A percentile compares a stretch with the other conserved stretches of the same genome.
Evolutionary conservation across 2,888 invertebrate genomes (phyloP).

Genomic region (Malthinus flaveolus): DNA sequence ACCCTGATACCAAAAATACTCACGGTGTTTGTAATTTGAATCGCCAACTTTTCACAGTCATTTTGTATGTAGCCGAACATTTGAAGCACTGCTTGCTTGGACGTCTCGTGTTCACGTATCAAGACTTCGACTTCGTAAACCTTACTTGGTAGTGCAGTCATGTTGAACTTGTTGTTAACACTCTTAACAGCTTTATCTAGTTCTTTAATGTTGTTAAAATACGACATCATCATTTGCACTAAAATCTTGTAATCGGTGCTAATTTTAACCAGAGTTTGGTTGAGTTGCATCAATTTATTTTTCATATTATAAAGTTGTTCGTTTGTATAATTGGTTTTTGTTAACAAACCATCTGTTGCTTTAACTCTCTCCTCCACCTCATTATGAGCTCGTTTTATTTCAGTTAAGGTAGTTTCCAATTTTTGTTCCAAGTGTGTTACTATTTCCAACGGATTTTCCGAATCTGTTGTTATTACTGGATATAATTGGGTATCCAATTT

Average conservation of each 20-base stretch:
- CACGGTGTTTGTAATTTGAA: constrained; percentile 67
- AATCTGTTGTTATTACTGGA: constrained; percentile 70
- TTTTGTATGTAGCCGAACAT: constrained; percentile 66
- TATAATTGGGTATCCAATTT: constrained; percentile 74
- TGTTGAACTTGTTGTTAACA: constrained; percentile 56
- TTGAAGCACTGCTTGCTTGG: constrained; percentile 66
- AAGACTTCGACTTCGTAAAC: constrained; percentile 59
- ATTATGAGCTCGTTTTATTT: constrained; percentile 64
- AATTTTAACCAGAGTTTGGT: constrained; percentile 67
- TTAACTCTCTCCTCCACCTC: constrained; percentile 71
- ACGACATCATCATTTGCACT: constrained; percentile 67
- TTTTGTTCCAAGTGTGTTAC: constrained; percentile 62
- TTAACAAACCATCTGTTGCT: constrained; percentile 66
- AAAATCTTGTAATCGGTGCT: constrained; percentile 73
- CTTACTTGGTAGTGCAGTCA: constrained; percentile 52
- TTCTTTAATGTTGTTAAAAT: constrained; percentile 69
- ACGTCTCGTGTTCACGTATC: constrained; percentile 66
- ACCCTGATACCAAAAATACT: constrained; percentile 19
- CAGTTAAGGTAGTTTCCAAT: constrained; percentile 60
- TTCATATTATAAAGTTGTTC: constrained; percentile 64
- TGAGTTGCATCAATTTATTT: constrained; percentile 67
- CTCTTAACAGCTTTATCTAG: constrained; percentile 64
- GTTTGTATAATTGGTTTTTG: constrained; percentile 60
- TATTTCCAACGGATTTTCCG: constrained; percentile 62
- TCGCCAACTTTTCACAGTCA: constrained; percentile 70